Conservation (phyloP, 2,113 vertebrate genomes). For the Leiothrix lutea region DNA sequence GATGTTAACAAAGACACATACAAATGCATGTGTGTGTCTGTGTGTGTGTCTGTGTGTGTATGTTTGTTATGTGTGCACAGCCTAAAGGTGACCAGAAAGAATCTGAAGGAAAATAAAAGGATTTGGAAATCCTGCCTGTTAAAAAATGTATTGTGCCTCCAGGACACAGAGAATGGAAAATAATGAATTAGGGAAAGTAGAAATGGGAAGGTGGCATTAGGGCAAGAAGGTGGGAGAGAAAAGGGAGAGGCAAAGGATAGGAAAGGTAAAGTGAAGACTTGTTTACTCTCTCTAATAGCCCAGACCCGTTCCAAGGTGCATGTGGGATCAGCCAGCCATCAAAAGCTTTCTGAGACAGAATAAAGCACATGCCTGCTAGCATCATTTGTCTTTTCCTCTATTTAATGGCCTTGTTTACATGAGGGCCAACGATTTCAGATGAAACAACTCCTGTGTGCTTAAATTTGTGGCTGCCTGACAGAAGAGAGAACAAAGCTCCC, state of each 20-base stretch:
- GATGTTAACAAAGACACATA: neutral
- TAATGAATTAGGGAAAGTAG: slow-evolving; percentile 31
- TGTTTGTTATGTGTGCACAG: neutral
- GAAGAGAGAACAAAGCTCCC: neutral
- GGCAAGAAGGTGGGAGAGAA: neutral
- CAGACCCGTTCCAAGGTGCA: neutral
- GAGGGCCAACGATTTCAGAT: neutral
- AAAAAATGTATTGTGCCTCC: slow-evolving; percentile 2
- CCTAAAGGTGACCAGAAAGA: slow-evolving; percentile 49
- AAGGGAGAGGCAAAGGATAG: neutral
- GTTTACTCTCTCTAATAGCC: neutral
- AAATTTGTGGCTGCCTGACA: neutral
- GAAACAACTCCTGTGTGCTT: neutral
- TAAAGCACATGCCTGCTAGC: neutral
- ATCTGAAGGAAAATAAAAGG: slow-evolving; percentile 62
- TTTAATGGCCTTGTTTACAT: slow-evolving; percentile 34
- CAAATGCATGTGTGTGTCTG: neutral
- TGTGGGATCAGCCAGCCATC: neutral
- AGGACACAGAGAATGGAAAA: neutral
- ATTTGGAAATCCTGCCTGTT: slow-evolving; percentile 39
- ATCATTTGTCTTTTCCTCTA: neutral
- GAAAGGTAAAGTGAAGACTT: neutral
- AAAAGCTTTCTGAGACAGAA: neutral
- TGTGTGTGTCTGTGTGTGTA: neutral
- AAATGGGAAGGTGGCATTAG: neutral